Evolutionary conservation across 2,797 vertebrate genomes (phyloP).

Genomic region (Clarias platycephalus): DNA sequence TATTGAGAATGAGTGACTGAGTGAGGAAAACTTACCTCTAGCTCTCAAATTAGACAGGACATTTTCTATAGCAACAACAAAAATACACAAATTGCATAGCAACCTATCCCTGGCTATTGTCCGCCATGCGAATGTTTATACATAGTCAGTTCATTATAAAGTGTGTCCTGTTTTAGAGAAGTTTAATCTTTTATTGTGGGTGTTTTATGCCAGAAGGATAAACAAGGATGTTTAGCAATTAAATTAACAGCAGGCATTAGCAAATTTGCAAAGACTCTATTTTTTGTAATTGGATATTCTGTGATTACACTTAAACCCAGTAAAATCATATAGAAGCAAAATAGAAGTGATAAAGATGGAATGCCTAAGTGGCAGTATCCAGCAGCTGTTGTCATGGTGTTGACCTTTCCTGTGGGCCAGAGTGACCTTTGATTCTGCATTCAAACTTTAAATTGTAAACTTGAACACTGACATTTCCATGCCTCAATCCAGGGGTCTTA

Average conservation of each 20-base stretch:
- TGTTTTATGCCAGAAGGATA: background rate
- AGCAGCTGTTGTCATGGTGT: conserved; percentile 66
- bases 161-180: background rate
- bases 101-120: background rate
- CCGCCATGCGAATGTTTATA: background rate
- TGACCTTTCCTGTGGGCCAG: conserved; percentile 72
- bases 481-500: conserved; percentile 64
- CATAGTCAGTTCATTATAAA: background rate
- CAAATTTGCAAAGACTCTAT: background rate
- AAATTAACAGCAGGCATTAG: background rate
- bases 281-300: background rate
- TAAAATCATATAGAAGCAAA: background rate
- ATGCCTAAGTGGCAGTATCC: conserved; percentile 61
- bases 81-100: background rate
- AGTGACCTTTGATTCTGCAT: conserved; percentile 69
- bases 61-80: background rate
- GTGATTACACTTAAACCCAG: background rate
- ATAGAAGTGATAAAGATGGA: conserved; percentile 38
- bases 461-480: conserved; percentile 76
- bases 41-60: background rate
- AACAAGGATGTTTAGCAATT: background rate
- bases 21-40: too few species aligned
- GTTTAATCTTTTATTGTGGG: background rate
- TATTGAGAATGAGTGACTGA: too few species aligned
- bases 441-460: conserved; percentile 67